Percentiles rank a stretch among this genome's conserved stretches.
Evolutionary conservation across 2,888 invertebrate species (phyloP).

Genomic region (Pristionchus entomophagus): DNA sequence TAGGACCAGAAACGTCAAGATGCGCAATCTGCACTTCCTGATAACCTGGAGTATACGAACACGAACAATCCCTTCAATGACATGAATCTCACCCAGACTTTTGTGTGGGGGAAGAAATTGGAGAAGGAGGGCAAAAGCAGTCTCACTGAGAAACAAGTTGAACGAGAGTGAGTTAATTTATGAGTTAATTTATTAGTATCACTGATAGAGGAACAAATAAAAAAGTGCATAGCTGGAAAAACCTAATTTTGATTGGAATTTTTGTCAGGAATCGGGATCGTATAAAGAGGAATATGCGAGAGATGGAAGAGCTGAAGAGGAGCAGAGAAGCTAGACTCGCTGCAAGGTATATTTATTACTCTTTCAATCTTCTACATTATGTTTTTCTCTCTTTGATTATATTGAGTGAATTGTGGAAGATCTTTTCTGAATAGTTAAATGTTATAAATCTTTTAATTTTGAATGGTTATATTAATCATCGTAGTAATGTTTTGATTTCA

Average conservation of each 20-base stretch:
- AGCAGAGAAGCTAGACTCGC: slow-evolving; percentile 80
- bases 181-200: slow-evolving; percentile 30
- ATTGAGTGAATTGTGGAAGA: neutral
- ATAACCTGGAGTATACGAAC: slow-evolving; percentile 89
- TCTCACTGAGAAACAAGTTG: slow-evolving; percentile 64
- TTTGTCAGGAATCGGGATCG: slow-evolving; percentile 59
- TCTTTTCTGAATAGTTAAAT: no score
- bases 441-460: neutral
- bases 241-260: neutral
- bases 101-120: slow-evolving; percentile 96
- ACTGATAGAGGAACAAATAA: neutral
- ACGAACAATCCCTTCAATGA: slow-evolving; percentile 99
- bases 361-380: no score
- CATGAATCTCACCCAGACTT: slow-evolving; percentile 92
- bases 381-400: neutral
- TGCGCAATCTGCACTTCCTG: slow-evolving; percentile 60
- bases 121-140: slow-evolving; percentile 86
- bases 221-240: neutral
- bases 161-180: slow-evolving; percentile 59
- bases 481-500: slow-evolving; percentile 1
- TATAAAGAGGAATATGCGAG: slow-evolving; percentile 79
- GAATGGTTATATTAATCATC: neutral
- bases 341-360: slow-evolving; percentile 51
- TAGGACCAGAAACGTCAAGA: slow-evolving; percentile 30
- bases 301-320: slow-evolving; percentile 94